Base-by-base conservation (phyloP, 35 echinoderm and acorn worm genomes). In the Diadema setosum region DNA sequence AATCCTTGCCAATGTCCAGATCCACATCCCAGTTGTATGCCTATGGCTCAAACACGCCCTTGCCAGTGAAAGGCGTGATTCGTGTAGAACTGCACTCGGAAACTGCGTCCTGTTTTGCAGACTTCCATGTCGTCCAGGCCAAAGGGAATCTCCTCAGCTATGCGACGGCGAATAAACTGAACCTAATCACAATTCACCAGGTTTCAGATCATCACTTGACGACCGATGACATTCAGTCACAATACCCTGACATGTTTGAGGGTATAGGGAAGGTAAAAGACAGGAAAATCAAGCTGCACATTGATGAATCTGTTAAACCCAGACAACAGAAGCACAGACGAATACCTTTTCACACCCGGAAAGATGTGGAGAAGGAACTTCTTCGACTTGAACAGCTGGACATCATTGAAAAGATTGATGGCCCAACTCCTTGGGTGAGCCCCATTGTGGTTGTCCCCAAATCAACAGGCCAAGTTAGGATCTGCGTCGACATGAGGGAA, bases 101-200 rank as follows among this genome's bases (percentile, higher is more conserved):
- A 18, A 18, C 7, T 18, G 18, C 7, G 7, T 7, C 18, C 46
- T 9, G 7, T 50, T 9, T 18, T 9, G 46, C 46, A 18, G 7
- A 69, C 31, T 93, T 88, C 60, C 37, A 23, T 45, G 80, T 93
- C 16, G 49, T 87, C 9, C 57, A 93, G 34, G 42, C 25, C 15
- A n/a, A 14, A 20, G 91, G 88, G 33, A 87, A 76, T 50, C 78
- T 93, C 43, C 24, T 93, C 3, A 88, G 91, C 46, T 93, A 69
- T 41, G 37, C 18, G 16, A 87, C 91, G 33, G 91, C 91, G 7
- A 50, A 9, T 18, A 18, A 7, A 50, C 46, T 50, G 7, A 50
- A 50, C 7, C 7, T 50, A 18, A 50, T 50, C 46, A 18, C 46
- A 14, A 27, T 85, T 46, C 46, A 50, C 18, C 46, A 50, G 7